Evolutionary conservation across 2,888 invertebrate species (phyloP), one percentile per base, ranked within the genome.

Genomic region (Tethea ocularis): DNA sequence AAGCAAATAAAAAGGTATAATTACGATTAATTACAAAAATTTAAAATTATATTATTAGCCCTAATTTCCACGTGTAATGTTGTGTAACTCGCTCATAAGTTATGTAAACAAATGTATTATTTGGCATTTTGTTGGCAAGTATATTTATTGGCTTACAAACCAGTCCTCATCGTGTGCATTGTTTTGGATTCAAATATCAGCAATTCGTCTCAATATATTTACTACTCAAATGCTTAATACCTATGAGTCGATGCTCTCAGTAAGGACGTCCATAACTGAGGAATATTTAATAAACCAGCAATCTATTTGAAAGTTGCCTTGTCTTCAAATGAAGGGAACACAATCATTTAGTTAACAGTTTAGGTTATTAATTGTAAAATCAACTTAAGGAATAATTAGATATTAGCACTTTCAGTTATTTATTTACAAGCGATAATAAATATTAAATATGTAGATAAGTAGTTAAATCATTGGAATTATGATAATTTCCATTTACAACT

Each of bases 371-470:
- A n/a, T 41, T 24, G 2, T 23, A 15, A 22, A 56, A 46, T 26
- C 20, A 46, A 23, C 41, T 36, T 36, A 2, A 3, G 29, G 29
- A 23, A 41, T 38, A 26, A 56, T 41, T 78, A 77, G 73, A 69
- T 71, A 72, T 38, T 73, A 75, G 72, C 68, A 73, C 71, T 74
- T 74, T 70, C 69, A 66, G 67, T 71, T 71, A 74, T 72, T 77
- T 83, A 87, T 87, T 77, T 86, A 88, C 87, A 87, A 75, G 79
- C 79, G 79, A 80, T 75, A 83, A 88, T 89, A 89, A 86, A 88
- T 86, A 87, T 85, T 86, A 86, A 86, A 86, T 87, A 88, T 77
- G 81, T 83, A 81, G n/a, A 10, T 46, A 20, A n/a, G n/a, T 46
- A 20, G n/a, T n/a, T 46, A 79, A 75, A 74, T 61, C 61, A 69